phyloP scores from a whole-genome alignment of 2,113 vertebrate species.

The Campylorhamphus procurvoides region DNA sequence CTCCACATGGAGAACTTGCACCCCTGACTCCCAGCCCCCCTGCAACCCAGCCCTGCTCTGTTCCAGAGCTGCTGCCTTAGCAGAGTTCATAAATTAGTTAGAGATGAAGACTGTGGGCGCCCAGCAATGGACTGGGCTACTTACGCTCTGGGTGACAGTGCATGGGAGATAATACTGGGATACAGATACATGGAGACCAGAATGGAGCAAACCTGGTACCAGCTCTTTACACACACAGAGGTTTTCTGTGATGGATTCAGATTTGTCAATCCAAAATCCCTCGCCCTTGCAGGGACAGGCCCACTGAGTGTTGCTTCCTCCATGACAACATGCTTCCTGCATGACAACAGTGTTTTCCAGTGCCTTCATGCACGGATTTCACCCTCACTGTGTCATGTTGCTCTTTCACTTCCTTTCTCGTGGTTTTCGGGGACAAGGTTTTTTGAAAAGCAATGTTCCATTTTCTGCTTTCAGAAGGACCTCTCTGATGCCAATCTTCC shows the following conservation, averaged over 20 bases:
- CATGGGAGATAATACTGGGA: not conserved
- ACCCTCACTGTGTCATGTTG: not conserved
- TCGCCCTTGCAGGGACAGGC: not conserved
- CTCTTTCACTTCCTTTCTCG: not conserved
- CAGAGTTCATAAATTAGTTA: not conserved
- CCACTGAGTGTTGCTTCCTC: not conserved
- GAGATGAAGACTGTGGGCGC: rapidly evolving
- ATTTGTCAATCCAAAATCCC: not conserved
- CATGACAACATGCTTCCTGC: no score
- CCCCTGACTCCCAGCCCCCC: not conserved
- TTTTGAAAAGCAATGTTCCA: not conserved
- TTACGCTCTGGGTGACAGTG: not conserved
- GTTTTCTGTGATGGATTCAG: not conserved
- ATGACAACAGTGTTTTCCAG: not conserved
- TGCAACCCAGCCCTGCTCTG: not conserved
- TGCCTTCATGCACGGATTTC: not conserved
- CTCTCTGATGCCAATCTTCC: not conserved
- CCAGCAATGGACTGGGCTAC: not conserved
- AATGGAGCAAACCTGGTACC: not conserved
- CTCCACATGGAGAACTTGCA: rapidly evolving
- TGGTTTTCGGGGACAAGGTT: not conserved
- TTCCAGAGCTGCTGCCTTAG: rapidly evolving
- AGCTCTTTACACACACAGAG: rapidly evolving
- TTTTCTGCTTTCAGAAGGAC: not conserved
- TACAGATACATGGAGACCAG: not conserved